A percentile compares a stretch with the other conserved stretches of the same genome.
phyloP scores from a whole-genome alignment of 2,113 vertebrate genomes.

The Sinocyclocheilus maitianheensis region DNA sequence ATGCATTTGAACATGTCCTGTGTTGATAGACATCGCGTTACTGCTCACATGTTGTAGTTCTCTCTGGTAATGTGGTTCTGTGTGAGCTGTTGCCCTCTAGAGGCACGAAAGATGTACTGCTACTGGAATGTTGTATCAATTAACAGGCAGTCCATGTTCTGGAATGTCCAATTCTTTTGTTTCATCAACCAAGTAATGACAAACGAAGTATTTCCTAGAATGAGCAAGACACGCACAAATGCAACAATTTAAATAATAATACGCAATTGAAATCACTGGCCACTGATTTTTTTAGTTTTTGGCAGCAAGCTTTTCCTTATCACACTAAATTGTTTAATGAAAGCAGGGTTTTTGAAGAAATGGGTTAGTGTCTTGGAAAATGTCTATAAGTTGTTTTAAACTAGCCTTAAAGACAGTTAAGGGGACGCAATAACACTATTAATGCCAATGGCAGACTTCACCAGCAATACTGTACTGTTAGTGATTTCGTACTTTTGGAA shows the following conservation, averaged over 20 bases:
- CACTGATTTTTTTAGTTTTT: background rate
- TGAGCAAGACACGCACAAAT: background rate
- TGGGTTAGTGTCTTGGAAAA: background rate
- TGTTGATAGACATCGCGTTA: background rate
- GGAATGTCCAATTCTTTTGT: slow-evolving; percentile 55
- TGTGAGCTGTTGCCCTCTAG: slow-evolving; percentile 68
- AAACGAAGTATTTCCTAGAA: slow-evolving; percentile 63
- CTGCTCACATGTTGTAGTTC: background rate
- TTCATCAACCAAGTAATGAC: slow-evolving; percentile 53
- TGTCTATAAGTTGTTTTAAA: background rate
- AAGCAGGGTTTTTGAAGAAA: background rate
- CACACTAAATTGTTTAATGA: slow-evolving; percentile 44
- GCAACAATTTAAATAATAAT: background rate
- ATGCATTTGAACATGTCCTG: slow-evolving; percentile 60
- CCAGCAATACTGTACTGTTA: slow-evolving; percentile 5
- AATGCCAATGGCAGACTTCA: background rate
- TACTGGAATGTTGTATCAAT: slow-evolving; percentile 69
- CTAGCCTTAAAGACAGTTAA: background rate
- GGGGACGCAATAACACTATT: slow-evolving; percentile 17
- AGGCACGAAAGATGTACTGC: slow-evolving; percentile 61
- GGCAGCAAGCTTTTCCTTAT: slow-evolving; percentile 53
- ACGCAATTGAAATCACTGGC: background rate
- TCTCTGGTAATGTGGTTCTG: slow-evolving; percentile 24
- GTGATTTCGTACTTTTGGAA: background rate
- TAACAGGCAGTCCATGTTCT: slow-evolving; percentile 60